Evolutionary conservation across 2,113 vertebrate species (phyloP), one percentile per base, ranked within the genome.

Genomic region (Etia nguti): DNA sequence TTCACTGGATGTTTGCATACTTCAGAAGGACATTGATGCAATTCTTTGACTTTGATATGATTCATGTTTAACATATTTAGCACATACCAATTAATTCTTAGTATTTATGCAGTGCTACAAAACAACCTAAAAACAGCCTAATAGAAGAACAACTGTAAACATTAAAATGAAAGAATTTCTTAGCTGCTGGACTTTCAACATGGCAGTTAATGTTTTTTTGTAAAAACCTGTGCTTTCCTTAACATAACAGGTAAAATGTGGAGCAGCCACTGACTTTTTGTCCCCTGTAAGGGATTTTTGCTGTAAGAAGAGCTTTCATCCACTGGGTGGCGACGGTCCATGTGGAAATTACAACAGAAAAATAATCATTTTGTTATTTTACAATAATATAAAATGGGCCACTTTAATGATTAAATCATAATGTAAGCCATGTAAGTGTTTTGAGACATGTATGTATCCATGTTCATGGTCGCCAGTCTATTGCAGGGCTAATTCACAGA

Each of bases 261-360:
- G 68, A 29, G 22, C 41, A 48, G 41, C 68, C 15, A 29, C 22
- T 48, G 22, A 29, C 22, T 26, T 70, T 46, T 22, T 10, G 65
- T 46, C 65, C n/a, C 3, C 62, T 70, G 8, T 70, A 3, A 70
- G 22, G 38, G 13, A 16, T 73, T 48, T 73, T 46, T 70, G 12
- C 38, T 43, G 65, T 46, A 57, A 81, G 56, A 55, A 41, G 11
- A n/a, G 2, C 6, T 13, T 82, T 18, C 6, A 1, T 50, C 84
- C 93, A 83, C 90, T 82, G 29, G 92, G 73, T 91, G 88, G 88
- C 38, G 46, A 38, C 52, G n/a, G 46, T 80, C 24, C 36, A 41
- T 1, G n/a, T 70, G 36, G 12, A 41, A 70, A 70, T 70, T 24
- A 41, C 62, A 70, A 70, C 36, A 70, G 7, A 70, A 70, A 70